These are phyloP conservation scores for Philaethria dido DNA, from an alignment of 2,888 invertebrate genomes.

Conservation along the genomic window DNA sequence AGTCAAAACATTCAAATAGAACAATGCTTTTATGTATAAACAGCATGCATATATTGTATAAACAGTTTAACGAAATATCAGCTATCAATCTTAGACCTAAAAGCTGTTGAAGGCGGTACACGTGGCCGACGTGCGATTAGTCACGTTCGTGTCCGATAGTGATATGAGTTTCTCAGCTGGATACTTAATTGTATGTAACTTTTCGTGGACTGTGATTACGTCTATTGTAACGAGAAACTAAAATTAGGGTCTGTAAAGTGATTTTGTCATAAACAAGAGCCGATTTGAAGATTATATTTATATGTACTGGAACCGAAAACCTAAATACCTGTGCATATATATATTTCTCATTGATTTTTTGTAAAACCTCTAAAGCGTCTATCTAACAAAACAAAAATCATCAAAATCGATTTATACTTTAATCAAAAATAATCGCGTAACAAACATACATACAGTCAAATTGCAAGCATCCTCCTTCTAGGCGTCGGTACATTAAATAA, in stretches of 20 bases:
- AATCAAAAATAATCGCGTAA: neutral
- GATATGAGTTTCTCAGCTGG: slow-evolving; percentile 34
- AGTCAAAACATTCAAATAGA: neutral
- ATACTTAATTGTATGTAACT: slow-evolving; percentile 22
- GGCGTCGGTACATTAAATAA: no score
- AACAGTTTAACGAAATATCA: slow-evolving; percentile 11
- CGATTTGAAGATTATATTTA: no score
- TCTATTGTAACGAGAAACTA: neutral
- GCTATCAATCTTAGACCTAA: slow-evolving; percentile 32
- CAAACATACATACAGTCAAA: neutral
- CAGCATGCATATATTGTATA: neutral
- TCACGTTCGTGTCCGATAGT: slow-evolving; percentile 40
- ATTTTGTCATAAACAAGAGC: no score
- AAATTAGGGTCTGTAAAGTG: no score
- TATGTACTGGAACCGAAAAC: no score
- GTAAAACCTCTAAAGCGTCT: no score
- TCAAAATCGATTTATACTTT: no score
- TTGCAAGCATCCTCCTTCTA: no score
- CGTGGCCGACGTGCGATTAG: slow-evolving; percentile 40
- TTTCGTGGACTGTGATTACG: slow-evolving; percentile 11
- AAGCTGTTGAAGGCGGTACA: slow-evolving; percentile 23
- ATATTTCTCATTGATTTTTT: no score
- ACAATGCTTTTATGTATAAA: slow-evolving; percentile 1
- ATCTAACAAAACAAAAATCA: no score
- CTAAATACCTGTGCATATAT: no score